Conservation (phyloP, 2,888 invertebrate genomes). For the Protonemura montana region DNA sequence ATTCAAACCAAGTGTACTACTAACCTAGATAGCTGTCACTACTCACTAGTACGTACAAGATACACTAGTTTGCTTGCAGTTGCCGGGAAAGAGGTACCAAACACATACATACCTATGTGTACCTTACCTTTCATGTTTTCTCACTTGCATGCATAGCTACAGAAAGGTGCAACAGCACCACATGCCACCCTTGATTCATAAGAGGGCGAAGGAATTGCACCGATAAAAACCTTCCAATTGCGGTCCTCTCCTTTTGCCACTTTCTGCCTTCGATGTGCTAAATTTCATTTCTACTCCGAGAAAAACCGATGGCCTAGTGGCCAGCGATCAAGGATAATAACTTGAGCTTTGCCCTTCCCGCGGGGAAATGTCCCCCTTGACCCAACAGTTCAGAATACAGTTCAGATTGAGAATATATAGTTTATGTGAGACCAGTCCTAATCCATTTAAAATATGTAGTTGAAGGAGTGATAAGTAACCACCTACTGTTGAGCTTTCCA, state of each 20-base stretch:
- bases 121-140: no score
- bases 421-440: background rate
- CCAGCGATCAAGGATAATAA: background rate
- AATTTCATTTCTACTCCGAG: constrained; percentile 1
- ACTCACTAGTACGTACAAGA: background rate
- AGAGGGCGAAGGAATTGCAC: background rate
- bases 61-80: background rate
- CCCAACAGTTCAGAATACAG: constrained; percentile 7
- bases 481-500: background rate
- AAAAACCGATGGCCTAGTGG: background rate
- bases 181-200: background rate
- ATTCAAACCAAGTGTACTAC: constrained; percentile 9
- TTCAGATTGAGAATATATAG: background rate
- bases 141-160: background rate
- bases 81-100: background rate
- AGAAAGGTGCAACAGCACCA: background rate
- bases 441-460: background rate
- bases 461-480: background rate
- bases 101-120: background rate
- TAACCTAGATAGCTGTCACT: constrained; percentile 18
- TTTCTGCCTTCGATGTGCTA: background rate
- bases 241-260: background rate
- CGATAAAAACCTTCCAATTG: background rate
- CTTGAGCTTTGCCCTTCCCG: constrained; percentile 12
- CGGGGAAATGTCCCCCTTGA: constrained; percentile 4